Conservation (phyloP, 2,888 invertebrate genomes). For the Ecliptopera silaceata region DNA sequence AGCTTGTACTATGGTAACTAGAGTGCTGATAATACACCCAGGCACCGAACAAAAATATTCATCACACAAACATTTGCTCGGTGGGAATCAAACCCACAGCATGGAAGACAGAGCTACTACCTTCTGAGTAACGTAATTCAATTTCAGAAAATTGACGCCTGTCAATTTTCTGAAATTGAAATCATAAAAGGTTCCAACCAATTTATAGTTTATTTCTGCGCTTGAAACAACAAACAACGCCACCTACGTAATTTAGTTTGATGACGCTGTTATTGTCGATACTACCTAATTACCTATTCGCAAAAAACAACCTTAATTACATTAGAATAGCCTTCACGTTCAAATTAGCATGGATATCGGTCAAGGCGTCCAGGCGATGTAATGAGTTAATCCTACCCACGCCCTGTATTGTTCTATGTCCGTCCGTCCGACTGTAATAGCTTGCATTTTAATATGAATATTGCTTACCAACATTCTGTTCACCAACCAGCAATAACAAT, state of each 20-base stretch:
- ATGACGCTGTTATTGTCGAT: slow-evolving; percentile 8
- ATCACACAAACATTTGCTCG: too few species aligned
- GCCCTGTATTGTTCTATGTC: slow-evolving; percentile 76
- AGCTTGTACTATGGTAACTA: too few species aligned
- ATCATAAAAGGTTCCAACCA: too few species aligned
- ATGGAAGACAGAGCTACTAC: too few species aligned
- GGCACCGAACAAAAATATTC: too few species aligned
- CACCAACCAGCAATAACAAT: neutral
- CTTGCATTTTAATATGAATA: slow-evolving; percentile 73
- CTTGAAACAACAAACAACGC: slow-evolving; percentile 10
- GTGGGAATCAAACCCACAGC: too few species aligned
- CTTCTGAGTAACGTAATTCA: too few species aligned
- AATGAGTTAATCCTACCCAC: slow-evolving; percentile 78
- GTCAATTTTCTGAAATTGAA: too few species aligned
- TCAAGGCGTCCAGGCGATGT: slow-evolving; percentile 77
- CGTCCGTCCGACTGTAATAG: slow-evolving; percentile 63
- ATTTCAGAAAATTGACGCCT: too few species aligned
- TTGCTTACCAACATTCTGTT: slow-evolving; percentile 44
- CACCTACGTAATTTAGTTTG: slow-evolving; percentile 13
- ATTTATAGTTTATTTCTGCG: neutral
- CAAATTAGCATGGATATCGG: slow-evolving; percentile 71
- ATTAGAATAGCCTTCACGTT: slow-evolving; percentile 40
- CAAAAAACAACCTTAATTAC: slow-evolving; percentile 36
- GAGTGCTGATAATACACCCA: too few species aligned
- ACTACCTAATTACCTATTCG: slow-evolving; percentile 27